Evolutionary conservation across 2,113 vertebrate genomes (phyloP).

Genomic region (Shinisaurus crocodilurus): DNA sequence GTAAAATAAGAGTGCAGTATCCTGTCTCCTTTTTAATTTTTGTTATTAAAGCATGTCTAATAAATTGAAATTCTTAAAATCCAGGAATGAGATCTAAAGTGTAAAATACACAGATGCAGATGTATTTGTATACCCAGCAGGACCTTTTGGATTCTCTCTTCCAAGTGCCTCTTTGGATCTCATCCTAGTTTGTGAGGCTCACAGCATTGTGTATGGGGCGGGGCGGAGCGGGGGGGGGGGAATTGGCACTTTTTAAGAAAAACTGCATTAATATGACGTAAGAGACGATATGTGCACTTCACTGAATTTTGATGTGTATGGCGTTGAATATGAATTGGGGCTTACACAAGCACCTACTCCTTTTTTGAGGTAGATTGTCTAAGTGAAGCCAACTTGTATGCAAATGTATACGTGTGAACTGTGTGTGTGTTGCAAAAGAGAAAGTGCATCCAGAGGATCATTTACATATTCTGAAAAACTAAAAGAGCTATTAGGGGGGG

Average conservation of each 20-base stretch:
- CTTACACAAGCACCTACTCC: background rate
- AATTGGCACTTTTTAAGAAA: background rate
- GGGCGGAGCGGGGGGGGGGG: background rate
- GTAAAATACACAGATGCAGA: background rate
- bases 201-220: background rate
- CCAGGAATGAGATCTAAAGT: background rate
- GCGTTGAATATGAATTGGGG: background rate
- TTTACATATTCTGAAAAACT: background rate
- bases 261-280: background rate
- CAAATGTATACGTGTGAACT: background rate
- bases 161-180: background rate
- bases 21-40: background rate
- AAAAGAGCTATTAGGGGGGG: too few species aligned
- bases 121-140: background rate
- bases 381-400: background rate
- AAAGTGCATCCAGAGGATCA: background rate
- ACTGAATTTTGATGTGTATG: background rate
- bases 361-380: background rate
- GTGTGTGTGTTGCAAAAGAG: background rate
- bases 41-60: background rate
- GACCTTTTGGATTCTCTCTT: background rate
- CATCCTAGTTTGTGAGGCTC: background rate
- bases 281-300: background rate
- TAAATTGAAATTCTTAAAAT: background rate
- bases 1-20: background rate